Conservation (phyloP, 2,888 invertebrate species). For the Tenthredo scrophulariae region DNA sequence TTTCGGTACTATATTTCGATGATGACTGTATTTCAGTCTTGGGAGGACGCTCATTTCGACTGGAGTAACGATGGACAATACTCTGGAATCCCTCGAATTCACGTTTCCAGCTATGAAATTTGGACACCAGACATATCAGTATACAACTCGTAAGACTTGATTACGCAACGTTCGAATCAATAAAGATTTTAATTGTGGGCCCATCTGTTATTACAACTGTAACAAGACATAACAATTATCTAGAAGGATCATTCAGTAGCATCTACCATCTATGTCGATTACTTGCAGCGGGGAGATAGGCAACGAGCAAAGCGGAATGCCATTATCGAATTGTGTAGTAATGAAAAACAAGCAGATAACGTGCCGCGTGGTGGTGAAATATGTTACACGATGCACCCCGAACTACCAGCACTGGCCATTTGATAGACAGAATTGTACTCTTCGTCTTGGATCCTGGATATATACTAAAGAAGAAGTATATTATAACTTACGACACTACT, state of each 20-base stretch:
- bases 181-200: not conserved
- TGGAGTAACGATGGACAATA: constrained; percentile 83
- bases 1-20: not conserved
- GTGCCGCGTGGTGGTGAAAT: constrained; percentile 82
- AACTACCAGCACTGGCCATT: constrained; percentile 84
- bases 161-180: not conserved
- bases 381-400: constrained; percentile 82
- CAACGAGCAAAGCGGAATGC: constrained; percentile 61
- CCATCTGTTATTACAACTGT: not conserved
- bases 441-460: constrained; percentile 85
- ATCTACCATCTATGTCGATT: not conserved
- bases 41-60: constrained; percentile 85
- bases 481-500: constrained; percentile 74
- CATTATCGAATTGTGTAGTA: constrained; percentile 79
- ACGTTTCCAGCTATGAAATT: constrained; percentile 85
- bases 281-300: constrained; percentile 68
- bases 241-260: not conserved
- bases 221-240: not conserved
- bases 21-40: constrained; percentile 78
- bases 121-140: constrained; percentile 90
- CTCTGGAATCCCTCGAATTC: constrained; percentile 82
- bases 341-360: constrained; percentile 80
- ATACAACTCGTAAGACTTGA: constrained; percentile 82
- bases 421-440: constrained; percentile 83
- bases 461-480: constrained; percentile 84